Evolutionary conservation across 2,888 invertebrate species (phyloP), one percentile per base, ranked within the genome.

Genomic region (Chaetogeoica ovagalla): DNA sequence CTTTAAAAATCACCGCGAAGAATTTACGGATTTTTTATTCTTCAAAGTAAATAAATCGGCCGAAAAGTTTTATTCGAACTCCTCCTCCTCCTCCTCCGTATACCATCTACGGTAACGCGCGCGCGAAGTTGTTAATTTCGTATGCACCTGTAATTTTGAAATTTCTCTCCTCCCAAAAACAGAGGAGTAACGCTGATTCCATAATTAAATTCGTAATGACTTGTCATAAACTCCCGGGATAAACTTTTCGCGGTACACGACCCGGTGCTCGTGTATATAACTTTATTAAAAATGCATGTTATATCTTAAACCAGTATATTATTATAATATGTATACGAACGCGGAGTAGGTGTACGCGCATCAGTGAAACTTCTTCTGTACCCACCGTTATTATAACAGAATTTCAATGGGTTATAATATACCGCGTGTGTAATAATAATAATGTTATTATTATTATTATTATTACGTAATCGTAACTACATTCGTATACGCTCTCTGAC

Each of bases 221-320:
- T 60, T 15, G 48, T 63, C 48, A 63, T 73, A 30, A 73, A 30
- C 15, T 63, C 30, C 37, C 30, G 30, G 30, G n/a, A 15, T 30
- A 52, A 73, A 73, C 62, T 73, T 73, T 73, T 62, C 62, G n/a
- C 13, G n/a, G n/a, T n/a, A 73, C 48, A 13, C 30, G 48, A 30
- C 48, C n/a, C 13, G 48, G 43, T 43, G n/a, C 30, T 30, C 30
- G 30, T 30, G 30, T 30, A 3, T 15, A 19, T 21, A 63, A 13
- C 30, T 23, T 43, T 5, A 73, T 73, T 63, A 73, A 63, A 73
- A 73, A 63, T 73, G 30, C n/a, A 73, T 37, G n/a, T 23, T 71
- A 59, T 68, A 59, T 68, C 48, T 68, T 52, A 21, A 68, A 68
- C 23, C 52, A 68, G 11, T 52, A 68, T 68, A 30, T 30, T 2